Base-by-base conservation (phyloP, 2,888 invertebrate species). In the Synanthedon vespiformis region DNA sequence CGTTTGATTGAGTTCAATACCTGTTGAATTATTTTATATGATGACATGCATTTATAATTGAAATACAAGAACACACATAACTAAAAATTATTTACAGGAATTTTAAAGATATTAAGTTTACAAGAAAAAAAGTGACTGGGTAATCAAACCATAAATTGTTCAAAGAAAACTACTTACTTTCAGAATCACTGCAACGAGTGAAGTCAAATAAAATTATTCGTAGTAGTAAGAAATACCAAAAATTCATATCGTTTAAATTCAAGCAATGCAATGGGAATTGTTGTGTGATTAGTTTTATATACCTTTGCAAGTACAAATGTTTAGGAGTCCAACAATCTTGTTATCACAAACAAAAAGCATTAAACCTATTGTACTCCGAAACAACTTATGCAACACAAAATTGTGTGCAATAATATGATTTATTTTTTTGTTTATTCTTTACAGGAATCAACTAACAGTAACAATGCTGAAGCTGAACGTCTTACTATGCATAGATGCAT, bases 401-500 rank as follows among this genome's bases (percentile, higher is more conserved):
- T 16, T 40, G 13, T 49, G 14, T 27, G 41, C 49, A 34, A 44
- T 40, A 22, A 14, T 34, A 47, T 16, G 40, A 44, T 51, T 53
- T 44, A 12, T 49, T 54, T 51, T 55, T 49, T n/a, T n/a, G n/a
- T n/a, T n/a, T n/a, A n/a, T 59, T 57, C 54, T 52, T 67, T 70
- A 48, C 64, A 86, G 86, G 86, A 86, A 57, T 76, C 83, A 1
- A 77, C 57, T 55, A 90, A 85, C 66, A 91, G 91, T 78, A 90
- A 85, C 66, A 91, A 91, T 78, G 88, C 88, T 49, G 93, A 93
- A 65, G 92, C 93, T 12, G 95, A 94, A 72, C 90, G 94, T 60
- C 91, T 93, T 56, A 92, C 94, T 52, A 95, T 96, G 93, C 94
- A 95, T 67, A 92, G 94, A 66, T 94, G 94, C 71, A 95, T 97